A percentile compares a stretch with the other conserved stretches of the same genome.
These are phyloP conservation scores for Zeuzera pyrina DNA, from an alignment of 2,888 invertebrate species.

Conservation along the genomic window DNA sequence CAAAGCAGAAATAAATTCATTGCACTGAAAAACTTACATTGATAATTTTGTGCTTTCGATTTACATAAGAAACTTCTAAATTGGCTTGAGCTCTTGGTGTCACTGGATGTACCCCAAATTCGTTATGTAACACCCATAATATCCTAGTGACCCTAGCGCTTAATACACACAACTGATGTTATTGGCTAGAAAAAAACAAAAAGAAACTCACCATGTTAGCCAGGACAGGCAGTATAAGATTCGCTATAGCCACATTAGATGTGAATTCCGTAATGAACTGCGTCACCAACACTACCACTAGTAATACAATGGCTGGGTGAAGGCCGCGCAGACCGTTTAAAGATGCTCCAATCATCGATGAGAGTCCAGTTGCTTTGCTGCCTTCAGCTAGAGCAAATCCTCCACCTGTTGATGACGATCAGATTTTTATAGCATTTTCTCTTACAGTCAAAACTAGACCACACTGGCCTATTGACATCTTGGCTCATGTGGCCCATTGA, in stretches of 20 bases:
- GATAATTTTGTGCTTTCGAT: too few relatives aligned
- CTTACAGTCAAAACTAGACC: too few relatives aligned
- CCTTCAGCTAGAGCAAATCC: constrained; percentile 94
- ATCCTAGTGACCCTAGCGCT: too few relatives aligned
- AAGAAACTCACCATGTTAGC: constrained; percentile 78
- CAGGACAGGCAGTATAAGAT: constrained; percentile 88
- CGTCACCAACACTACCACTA: constrained; percentile 84
- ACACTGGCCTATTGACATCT: too few relatives aligned
- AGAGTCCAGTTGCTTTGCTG: constrained; percentile 85
- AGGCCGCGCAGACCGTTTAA: constrained; percentile 77
- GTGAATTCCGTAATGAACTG: constrained; percentile 91
- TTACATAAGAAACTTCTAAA: too few relatives aligned
- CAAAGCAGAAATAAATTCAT: too few relatives aligned
- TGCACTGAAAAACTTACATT: too few relatives aligned
- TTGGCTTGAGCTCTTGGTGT: too few relatives aligned
- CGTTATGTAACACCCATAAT: too few relatives aligned
- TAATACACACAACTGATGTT: constrained; percentile 43
- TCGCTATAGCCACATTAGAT: constrained; percentile 92
- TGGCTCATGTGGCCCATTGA: too few relatives aligned
- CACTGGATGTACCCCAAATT: too few relatives aligned
- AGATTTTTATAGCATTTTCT: too few relatives aligned
- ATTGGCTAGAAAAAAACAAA: background rate
- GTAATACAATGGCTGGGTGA: constrained; percentile 76
- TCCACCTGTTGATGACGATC: constrained; percentile 81
- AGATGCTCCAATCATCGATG: constrained; percentile 80